Evolutionary conservation across 1,140 invertebrate genomes (phyloP).

Genomic region (Anadara kagoshimensis): DNA sequence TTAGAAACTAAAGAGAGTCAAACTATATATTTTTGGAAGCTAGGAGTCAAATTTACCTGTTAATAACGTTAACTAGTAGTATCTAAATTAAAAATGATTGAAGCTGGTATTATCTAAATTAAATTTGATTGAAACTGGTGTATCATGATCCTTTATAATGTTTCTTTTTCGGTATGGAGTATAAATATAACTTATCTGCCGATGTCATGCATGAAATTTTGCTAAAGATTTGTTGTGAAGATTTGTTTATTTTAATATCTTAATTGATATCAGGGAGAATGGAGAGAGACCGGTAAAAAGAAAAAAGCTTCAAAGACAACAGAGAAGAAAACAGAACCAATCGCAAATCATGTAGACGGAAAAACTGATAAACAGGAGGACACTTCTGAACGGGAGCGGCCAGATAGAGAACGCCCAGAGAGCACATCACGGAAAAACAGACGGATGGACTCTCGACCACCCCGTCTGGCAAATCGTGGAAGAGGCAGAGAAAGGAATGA

Average conservation of each 20-base stretch:
- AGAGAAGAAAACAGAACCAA: conserved; percentile 37
- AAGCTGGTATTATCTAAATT: too few relatives aligned
- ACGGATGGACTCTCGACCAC: conserved; percentile 54
- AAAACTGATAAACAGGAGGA: conserved; percentile 50
- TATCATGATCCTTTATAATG: too few relatives aligned
- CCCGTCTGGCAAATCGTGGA: conserved; percentile 53
- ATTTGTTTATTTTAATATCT: background rate
- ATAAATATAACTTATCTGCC: too few relatives aligned
- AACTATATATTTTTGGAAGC: too few relatives aligned
- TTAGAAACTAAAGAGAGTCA: too few relatives aligned
- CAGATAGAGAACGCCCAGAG: conserved; percentile 59
- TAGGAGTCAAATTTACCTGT: too few relatives aligned
- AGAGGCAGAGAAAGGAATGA: conserved; percentile 56
- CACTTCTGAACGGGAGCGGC: conserved; percentile 43
- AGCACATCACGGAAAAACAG: conserved; percentile 47
- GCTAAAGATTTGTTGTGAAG: too few relatives aligned
- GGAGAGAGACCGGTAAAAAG: conserved; percentile 88
- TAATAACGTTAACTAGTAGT: too few relatives aligned
- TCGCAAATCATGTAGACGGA: conserved; percentile 50
- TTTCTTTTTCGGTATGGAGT: too few relatives aligned
- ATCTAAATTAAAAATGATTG: too few relatives aligned
- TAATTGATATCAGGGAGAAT: conserved; percentile 77
- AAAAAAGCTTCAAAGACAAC: conserved; percentile 77
- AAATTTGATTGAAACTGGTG: too few relatives aligned
- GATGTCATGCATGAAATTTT: too few relatives aligned